phyloP scores from a whole-genome alignment of 2,113 vertebrate genomes.

The Tachysurus fulvidraco region DNA sequence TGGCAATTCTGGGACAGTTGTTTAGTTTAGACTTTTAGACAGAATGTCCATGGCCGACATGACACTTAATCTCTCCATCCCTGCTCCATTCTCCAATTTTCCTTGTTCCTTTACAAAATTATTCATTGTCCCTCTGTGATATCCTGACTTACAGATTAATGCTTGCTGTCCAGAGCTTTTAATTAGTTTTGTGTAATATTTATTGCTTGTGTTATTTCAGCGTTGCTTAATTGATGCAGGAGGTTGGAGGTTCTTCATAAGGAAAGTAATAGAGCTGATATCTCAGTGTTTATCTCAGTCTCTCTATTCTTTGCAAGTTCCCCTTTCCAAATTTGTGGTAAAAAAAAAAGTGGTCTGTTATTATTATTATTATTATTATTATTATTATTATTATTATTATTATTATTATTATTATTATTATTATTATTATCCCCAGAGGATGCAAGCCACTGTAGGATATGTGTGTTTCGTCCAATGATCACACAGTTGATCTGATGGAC shows the following conservation, averaged over 20 bases:
- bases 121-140: neutral
- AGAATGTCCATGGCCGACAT: neutral
- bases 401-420: no score
- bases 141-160: neutral
- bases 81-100: neutral
- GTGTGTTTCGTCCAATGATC: neutral
- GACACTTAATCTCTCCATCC: neutral
- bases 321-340: conserved; percentile 18
- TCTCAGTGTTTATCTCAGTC: conserved; percentile 4
- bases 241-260: neutral
- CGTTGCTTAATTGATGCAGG: neutral
- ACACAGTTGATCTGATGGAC: neutral
- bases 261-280: conserved; percentile 19
- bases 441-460: neutral
- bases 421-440: no score
- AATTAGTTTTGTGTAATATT: conserved; percentile 6
- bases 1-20: neutral
- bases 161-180: conserved; percentile 23
- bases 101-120: neutral
- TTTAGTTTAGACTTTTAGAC: neutral
- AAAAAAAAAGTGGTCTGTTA: conserved; percentile 22
- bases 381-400: no score
- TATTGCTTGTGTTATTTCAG: conserved; percentile 5
- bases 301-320: conserved; percentile 9
- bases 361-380: neutral